phyloP scores from a whole-genome alignment of 1,140 invertebrate genomes.

The Sminthurinus signatus region DNA sequence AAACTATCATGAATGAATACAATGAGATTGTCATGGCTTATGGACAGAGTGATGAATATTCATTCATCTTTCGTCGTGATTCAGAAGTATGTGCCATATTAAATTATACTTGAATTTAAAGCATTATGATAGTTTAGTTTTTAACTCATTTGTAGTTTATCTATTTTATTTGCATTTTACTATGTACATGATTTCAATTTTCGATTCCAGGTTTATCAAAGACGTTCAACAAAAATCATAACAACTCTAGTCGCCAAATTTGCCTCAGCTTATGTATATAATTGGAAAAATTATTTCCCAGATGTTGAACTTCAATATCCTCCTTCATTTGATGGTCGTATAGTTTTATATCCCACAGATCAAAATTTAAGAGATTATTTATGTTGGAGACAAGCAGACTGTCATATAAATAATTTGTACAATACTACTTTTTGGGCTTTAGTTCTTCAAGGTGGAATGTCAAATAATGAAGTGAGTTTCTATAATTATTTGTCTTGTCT shows the following conservation, averaged over 20 bases:
- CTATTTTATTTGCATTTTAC: not conserved
- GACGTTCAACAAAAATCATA: constrained; percentile 71
- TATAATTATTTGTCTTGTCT: not conserved
- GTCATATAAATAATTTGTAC: constrained; percentile 96
- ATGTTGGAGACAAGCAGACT: constrained; percentile 94
- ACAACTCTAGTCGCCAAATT: constrained; percentile 84
- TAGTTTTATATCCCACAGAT: constrained; percentile 82
- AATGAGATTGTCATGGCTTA: constrained; percentile 81
- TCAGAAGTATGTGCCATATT: constrained; percentile 43
- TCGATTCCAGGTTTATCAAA: constrained; percentile 59
- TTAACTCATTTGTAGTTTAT: not conserved
- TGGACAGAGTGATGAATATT: constrained; percentile 96
- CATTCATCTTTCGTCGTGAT: constrained; percentile 81
- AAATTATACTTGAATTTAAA: constrained; percentile 7
- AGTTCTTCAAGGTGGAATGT: constrained; percentile 66
- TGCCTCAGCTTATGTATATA: constrained; percentile 75
- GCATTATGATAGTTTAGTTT: too few relatives aligned
- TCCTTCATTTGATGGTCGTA: constrained; percentile 82
- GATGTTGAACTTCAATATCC: constrained; percentile 66
- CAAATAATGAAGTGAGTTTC: constrained; percentile 56
- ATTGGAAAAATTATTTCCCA: constrained; percentile 76
- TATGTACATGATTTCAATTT: not conserved
- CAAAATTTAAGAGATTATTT: constrained; percentile 86
- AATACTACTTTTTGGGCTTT: constrained; percentile 95
- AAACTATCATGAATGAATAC: constrained; percentile 67